These are phyloP conservation scores for Thunnus albacares DNA, from an alignment of 2,797 vertebrate genomes.

Conservation along the genomic window DNA sequence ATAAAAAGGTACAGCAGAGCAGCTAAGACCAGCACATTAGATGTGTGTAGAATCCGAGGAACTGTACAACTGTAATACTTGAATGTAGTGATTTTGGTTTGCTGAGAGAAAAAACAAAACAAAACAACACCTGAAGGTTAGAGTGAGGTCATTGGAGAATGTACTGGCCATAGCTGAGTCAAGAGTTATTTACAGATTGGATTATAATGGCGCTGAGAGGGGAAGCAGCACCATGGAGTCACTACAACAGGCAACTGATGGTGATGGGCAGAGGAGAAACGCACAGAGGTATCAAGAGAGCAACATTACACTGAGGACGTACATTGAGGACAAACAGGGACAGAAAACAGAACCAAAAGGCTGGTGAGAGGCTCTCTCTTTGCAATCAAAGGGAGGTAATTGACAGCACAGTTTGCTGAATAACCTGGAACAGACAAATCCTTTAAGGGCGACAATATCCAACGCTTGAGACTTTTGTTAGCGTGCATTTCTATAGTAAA, in stretches of 20 bases:
- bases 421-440: slow-evolving; percentile 58
- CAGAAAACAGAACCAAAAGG: slow-evolving; percentile 66
- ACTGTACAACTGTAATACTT: slow-evolving; percentile 96
- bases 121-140: slow-evolving; percentile 85
- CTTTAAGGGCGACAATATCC: slow-evolving; percentile 59
- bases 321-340: slow-evolving; percentile 73
- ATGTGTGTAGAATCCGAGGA: slow-evolving; percentile 84
- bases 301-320: slow-evolving; percentile 81
- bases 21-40: slow-evolving; percentile 91
- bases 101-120: slow-evolving; percentile 73
- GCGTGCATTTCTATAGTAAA: slow-evolving; percentile 38
- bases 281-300: slow-evolving; percentile 84
- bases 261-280: slow-evolving; percentile 85
- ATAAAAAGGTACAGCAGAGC: slow-evolving; percentile 96
- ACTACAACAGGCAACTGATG: slow-evolving; percentile 88
- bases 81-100: slow-evolving; percentile 93
- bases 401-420: slow-evolving; percentile 59
- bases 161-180: slow-evolving; percentile 89
- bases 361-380: slow-evolving; percentile 69
- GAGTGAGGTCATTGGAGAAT: slow-evolving; percentile 84
- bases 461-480: slow-evolving; percentile 36
- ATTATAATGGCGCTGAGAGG: slow-evolving; percentile 82
- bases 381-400: slow-evolving; percentile 62
- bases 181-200: slow-evolving; percentile 86
- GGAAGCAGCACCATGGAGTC: slow-evolving; percentile 86